Conservation (phyloP, 2,797 vertebrate species). For the Rachycentron canadum region DNA sequence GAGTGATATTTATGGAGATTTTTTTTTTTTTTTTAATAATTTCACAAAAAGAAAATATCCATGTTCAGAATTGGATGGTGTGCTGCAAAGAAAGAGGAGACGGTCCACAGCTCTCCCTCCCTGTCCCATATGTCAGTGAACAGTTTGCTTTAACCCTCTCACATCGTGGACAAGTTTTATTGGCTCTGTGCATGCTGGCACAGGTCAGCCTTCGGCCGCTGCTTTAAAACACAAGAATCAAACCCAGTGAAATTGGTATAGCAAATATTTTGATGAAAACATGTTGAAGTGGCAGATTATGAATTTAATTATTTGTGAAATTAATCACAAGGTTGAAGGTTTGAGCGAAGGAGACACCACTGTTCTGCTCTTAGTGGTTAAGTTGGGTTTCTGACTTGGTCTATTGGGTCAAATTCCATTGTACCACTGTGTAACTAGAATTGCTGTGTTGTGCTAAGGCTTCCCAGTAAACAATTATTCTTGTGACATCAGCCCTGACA, state of each 20-base stretch:
- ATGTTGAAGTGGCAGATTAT: not conserved
- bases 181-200: slow-evolving; percentile 7
- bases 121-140: slow-evolving; percentile 3
- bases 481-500: no score
- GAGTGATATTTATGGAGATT: no score
- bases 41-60: not conserved
- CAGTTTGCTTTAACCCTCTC: slow-evolving; percentile 17
- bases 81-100: not conserved
- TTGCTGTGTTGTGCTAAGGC: no score
- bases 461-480: no score
- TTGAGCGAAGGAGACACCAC: not conserved
- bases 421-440: no score
- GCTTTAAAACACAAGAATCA: not conserved
- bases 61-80: not conserved
- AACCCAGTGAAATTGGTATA: not conserved
- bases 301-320: not conserved
- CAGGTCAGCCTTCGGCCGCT: not conserved
- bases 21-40: not conserved
- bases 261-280: not conserved
- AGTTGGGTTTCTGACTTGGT: no score
- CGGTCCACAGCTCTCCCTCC: slow-evolving; percentile 1
- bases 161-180: slow-evolving; percentile 23
- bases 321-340: not conserved
- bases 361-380: no score
- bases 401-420: no score